Conservation (phyloP, 2,888 invertebrate species). For the Hydropsyche betteni region DNA sequence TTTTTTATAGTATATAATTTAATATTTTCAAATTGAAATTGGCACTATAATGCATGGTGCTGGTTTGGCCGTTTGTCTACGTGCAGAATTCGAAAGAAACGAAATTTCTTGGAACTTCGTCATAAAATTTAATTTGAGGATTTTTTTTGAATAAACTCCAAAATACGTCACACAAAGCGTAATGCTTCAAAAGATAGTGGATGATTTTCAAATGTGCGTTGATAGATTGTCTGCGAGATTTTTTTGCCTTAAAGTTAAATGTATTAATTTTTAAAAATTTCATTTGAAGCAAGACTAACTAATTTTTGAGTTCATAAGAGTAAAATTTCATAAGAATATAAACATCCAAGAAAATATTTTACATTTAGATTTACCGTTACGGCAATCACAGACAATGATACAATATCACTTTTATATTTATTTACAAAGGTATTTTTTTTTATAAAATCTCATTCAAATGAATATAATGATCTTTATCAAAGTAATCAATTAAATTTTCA, state of each 20-base stretch:
- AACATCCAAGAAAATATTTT: slow-evolving; percentile 41
- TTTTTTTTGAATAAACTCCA: slow-evolving; percentile 27
- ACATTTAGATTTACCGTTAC: slow-evolving; percentile 28
- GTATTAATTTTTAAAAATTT: slow-evolving; percentile 14
- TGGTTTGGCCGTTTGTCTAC: slow-evolving; percentile 10
- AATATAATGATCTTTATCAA: background rate
- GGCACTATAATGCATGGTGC: background rate
- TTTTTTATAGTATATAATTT: background rate
- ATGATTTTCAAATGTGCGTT: slow-evolving; percentile 31
- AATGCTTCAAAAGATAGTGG: background rate
- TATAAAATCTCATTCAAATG: background rate
- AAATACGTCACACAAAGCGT: slow-evolving; percentile 9
- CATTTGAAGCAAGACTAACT: slow-evolving; percentile 30
- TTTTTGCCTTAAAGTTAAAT: slow-evolving; percentile 20
- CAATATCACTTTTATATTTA: slow-evolving; percentile 34
- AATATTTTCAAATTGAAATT: slow-evolving; percentile 3
- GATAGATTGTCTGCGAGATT: slow-evolving; percentile 34
- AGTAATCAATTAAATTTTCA: background rate
- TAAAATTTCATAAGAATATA: slow-evolving; percentile 43
- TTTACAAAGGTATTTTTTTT: slow-evolving; percentile 26
- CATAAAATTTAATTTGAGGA: background rate
- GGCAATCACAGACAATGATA: slow-evolving; percentile 38
- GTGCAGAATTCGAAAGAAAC: slow-evolving; percentile 13
- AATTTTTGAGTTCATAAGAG: slow-evolving; percentile 40
- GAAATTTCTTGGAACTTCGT: background rate